These are phyloP conservation scores for Pyrgilauda ruficollis DNA, from an alignment of 2,113 vertebrate species.

Conservation along the genomic window DNA sequence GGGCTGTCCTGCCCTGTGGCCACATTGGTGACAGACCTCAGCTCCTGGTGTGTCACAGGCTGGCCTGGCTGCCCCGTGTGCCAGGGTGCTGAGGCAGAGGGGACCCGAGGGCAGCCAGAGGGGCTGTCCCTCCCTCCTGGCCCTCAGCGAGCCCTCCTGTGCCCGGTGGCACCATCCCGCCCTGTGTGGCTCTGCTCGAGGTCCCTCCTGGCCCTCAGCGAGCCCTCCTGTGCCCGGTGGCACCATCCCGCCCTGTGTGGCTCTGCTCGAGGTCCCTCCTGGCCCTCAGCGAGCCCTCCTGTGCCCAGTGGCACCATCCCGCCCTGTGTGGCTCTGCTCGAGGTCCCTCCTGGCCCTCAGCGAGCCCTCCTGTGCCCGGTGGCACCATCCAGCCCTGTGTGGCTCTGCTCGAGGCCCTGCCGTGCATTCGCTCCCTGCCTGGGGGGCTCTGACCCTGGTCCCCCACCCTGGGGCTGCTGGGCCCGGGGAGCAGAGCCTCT, in stretches of 20 bases:
- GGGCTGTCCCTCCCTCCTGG: neutral
- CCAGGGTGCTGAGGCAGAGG: neutral
- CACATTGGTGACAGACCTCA: fast-evolving
- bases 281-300: no score
- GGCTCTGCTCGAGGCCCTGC: fast-evolving
- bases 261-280: no score
- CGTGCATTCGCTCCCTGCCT: fast-evolving
- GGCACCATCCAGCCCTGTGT: fast-evolving
- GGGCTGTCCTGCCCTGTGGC: neutral
- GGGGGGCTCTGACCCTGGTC: no score
- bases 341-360: neutral
- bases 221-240: no score
- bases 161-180: fast-evolving
- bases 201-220: no score
- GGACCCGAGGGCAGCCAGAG: neutral
- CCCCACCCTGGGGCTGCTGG: neutral
- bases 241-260: no score
- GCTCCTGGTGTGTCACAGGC: neutral
- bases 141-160: neutral
- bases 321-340: no score
- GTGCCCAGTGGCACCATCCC: no score
- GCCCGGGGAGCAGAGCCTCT: neutral
- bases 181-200: fast-evolving
- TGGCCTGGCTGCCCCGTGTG: neutral
- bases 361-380: neutral